Evolutionary conservation across 2,797 vertebrate species (phyloP).

Genomic region (Netta rufina): DNA sequence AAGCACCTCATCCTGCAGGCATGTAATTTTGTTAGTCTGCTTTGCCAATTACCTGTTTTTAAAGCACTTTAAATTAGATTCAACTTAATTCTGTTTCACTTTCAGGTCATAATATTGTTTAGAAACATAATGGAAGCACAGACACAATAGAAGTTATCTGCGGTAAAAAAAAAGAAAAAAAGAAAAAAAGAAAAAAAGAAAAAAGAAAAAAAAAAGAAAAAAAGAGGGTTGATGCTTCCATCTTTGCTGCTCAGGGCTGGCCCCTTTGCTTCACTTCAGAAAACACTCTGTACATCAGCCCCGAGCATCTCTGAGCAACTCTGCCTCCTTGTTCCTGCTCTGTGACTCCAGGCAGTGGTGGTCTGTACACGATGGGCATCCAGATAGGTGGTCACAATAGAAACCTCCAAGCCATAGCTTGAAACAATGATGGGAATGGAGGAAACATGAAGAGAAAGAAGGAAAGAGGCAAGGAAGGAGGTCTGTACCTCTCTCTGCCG

Average conservation of each 20-base stretch:
- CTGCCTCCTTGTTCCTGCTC: not conserved
- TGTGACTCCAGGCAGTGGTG: not conserved
- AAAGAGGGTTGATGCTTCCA: not conserved
- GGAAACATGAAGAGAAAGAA: not conserved
- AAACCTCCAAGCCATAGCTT: not conserved
- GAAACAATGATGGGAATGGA: accelerated
- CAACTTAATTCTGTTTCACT: conserved; percentile 44
- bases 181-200: not conserved
- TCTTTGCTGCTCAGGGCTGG: not conserved
- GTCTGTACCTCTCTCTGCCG: not conserved
- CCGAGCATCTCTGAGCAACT: not conserved
- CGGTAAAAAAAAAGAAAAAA: not conserved
- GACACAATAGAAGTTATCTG: not conserved
- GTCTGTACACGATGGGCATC: accelerated
- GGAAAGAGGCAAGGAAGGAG: not conserved
- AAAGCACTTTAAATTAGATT: conserved; percentile 60
- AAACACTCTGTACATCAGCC: not conserved
- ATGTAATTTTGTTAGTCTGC: conserved; percentile 13
- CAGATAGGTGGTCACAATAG: not conserved
- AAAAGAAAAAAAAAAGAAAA: no score
- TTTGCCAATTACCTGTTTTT: conserved; percentile 51
- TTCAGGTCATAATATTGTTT: conserved; percentile 37
- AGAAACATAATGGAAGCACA: conserved; percentile 23
- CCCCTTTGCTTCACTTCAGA: not conserved
- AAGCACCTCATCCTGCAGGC: conserved; percentile 22